Base-by-base conservation (phyloP, 2,113 vertebrate species). In the Origma solitaria region DNA sequence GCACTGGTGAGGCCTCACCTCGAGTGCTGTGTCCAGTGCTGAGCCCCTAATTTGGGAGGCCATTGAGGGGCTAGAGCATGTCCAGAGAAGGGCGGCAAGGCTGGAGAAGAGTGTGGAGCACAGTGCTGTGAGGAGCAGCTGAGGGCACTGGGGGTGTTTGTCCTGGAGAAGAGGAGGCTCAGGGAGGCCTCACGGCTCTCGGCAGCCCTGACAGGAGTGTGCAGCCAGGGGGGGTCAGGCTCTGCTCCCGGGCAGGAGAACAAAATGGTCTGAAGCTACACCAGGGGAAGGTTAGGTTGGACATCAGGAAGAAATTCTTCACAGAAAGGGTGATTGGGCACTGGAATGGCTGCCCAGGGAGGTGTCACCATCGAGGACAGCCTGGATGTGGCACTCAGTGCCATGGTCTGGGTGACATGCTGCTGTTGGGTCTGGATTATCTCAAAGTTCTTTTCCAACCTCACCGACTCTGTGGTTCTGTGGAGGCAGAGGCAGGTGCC, bases 51-150 rank as follows among this genome's bases (percentile, higher is more conserved):
- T 11, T 58, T 6, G 7, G 25, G 61, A 25, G 51, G 51, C 21
- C 1, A 0, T n/a, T 56, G 58, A 47, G 16, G 0, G 4, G 9
- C 20, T 31, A 9, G 13, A 35, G 10, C 0, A 0, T 5, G 7
- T 18, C 83, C 37, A 58, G 61, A 44, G 37, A 5, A 35, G 16
- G 27, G 16, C 44, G 66, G 15, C 6, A 14, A 30, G 37, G 31
- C 9, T 58, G 31, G 17, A 13, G 71, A 42, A 11, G 30, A 7
- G 15, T 7, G 18, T 38, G 40, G 24, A 30, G 3, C 10, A 40
- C 19, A 65, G 57, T 10, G 16, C 25, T 2, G 3, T 49, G 42
- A 50, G 35, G 35, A 30, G 13, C 5, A 7, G n/a, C 42, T 65
- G 50, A 49, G 50, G 51, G 2, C 38, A 28, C 13, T 68, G 22